phyloP scores from a whole-genome alignment of 2,113 vertebrate species.

The Equus przewalskii region DNA sequence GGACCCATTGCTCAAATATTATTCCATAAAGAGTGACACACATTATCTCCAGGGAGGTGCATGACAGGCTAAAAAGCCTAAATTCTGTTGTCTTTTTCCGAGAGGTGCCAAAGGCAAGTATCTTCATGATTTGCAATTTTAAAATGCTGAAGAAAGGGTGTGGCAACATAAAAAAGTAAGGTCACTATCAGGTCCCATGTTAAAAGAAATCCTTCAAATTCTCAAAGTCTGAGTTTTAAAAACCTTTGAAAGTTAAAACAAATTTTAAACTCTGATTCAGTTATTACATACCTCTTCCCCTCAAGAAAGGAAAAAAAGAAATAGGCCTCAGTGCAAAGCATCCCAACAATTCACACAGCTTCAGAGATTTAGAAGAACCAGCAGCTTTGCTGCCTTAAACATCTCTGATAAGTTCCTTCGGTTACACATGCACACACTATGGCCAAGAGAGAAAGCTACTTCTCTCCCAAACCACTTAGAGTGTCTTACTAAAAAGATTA shows the following conservation, averaged over 20 bases:
- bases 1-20: neutral
- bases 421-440: neutral
- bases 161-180: slow-evolving; percentile 37
- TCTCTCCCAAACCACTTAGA: slow-evolving; percentile 21
- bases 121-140: slow-evolving; percentile 45
- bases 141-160: slow-evolving; percentile 45
- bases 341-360: neutral
- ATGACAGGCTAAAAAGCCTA: neutral
- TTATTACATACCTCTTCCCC: neutral
- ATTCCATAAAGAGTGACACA: neutral
- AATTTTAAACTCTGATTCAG: neutral
- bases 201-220: slow-evolving; percentile 61
- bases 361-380: slow-evolving; percentile 20
- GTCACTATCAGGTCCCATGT: neutral
- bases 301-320: neutral
- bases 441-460: neutral
- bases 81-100: neutral
- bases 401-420: neutral
- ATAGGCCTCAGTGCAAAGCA: neutral
- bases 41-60: neutral
- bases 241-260: slow-evolving; percentile 7
- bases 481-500: slow-evolving; percentile 52
- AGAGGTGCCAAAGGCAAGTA: slow-evolving; percentile 27
- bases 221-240: slow-evolving; percentile 42
- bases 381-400: neutral